phyloP scores from a whole-genome alignment of 2,888 invertebrate genomes.

The Clusia tigrina region DNA sequence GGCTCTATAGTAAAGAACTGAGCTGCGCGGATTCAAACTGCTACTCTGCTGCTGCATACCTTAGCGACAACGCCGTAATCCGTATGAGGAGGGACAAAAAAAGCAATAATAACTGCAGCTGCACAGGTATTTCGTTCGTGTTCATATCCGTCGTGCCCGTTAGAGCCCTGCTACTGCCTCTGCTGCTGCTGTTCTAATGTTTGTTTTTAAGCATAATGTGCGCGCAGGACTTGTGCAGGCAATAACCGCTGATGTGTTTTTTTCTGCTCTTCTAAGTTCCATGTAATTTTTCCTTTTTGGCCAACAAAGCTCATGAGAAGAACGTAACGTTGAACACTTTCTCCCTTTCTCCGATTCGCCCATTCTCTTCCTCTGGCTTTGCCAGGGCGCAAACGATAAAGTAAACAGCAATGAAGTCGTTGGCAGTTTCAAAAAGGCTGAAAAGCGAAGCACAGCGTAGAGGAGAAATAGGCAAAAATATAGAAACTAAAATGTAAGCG shows the following conservation, averaged over 20 bases:
- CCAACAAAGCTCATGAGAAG: neutral
- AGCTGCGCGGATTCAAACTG: too few species aligned
- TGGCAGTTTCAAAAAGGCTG: neutral
- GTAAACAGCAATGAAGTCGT: neutral
- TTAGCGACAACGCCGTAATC: too few species aligned
- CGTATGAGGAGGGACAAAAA: neutral
- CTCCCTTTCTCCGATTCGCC: too few species aligned
- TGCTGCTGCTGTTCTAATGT: neutral
- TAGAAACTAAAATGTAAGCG: neutral
- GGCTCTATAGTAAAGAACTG: too few species aligned
- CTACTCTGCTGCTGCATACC: too few species aligned
- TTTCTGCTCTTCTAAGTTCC: neutral
- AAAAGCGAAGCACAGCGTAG: neutral
- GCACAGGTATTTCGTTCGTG: conserved; percentile 1
- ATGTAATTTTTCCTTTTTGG: neutral
- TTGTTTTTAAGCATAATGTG: neutral
- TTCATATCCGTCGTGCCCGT: too few species aligned
- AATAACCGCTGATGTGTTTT: neutral
- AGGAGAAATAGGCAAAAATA: neutral
- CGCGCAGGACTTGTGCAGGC: too few species aligned
- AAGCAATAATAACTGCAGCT: neutral
- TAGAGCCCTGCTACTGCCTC: neutral
- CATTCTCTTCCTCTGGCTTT: too few species aligned
- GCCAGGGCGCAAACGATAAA: neutral
- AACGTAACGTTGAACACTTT: neutral